Evolutionary conservation across 1,140 invertebrate species (phyloP), one percentile per base, ranked within the genome.

Genomic region (Papilio aristodemus): DNA sequence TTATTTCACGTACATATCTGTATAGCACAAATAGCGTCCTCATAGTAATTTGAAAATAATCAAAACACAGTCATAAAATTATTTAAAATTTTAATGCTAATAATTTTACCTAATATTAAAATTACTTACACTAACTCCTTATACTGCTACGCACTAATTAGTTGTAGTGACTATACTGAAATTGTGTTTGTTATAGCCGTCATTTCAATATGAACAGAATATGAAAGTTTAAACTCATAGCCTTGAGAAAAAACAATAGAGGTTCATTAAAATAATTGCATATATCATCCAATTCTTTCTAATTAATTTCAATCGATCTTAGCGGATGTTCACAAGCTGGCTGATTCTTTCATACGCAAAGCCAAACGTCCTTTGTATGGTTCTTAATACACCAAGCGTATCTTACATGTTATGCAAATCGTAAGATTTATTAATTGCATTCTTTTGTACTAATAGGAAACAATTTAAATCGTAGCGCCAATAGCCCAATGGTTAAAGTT

Each of bases 191-290:
- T n/a, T n/a, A n/a, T 10, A 54, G 11, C 38, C 11, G 3, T 25
- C 19, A 10, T 50, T 19, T 14, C n/a, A 6, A 32, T 3, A 32
- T 32, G 6, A 6, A 32, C 6, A 32, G 27, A 32, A 43, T 50
- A 54, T 54, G 4, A 54, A 46, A 19, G 9, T 25, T 10, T 8
- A 46, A 46, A 46, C 43, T 17, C 17, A 46, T 46, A 10, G 11
- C 43, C 17, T 4, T 10, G 43, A 46, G 8, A 46, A 19, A 9
- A 46, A 46, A 46, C 43, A 46, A 46, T 46, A 46, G 43, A 46
- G 43, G 19, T 22, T 54, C 46, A 54, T 54, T 54, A 54, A 25
- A 54, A 10, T 54, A 54, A 54, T 54, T 54, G 19, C 46, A 54
- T 25, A 54, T 25, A 54, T 54, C 46, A 25, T 54, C 17, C 46